Evolutionary conservation across 2,797 vertebrate species (phyloP), one percentile per base, ranked within the genome.

Genomic region (Phataginus tricuspis): DNA sequence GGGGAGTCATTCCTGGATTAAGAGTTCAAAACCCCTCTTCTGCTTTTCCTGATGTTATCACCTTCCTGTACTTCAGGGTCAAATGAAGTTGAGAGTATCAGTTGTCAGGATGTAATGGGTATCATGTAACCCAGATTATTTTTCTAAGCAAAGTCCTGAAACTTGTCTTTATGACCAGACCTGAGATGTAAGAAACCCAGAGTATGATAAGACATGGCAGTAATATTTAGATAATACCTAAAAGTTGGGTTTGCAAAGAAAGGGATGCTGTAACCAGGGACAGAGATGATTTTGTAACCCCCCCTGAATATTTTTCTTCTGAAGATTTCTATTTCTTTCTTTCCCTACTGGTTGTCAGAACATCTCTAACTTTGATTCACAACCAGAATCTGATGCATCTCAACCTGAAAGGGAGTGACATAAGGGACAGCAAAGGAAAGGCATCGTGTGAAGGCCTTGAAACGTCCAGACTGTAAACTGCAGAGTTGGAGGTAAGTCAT

Each of bases 401-500:
- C 2, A 96, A 97, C 66, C 82, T 98, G 74, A 97, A 90, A 87
- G 92, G 68, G 10, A 95, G 91, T 74, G 45, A 92, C 2, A 61
- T 97, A 45, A 68, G 59, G n/a, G 92, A 95, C 31, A 11, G 14
- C 53, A 97, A 92, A 61, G 49, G 96, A 13, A 87, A 86, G 27
- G 77, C 79, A 27, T 86, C 98, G 74, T 97, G 98, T 64, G 82
- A 97, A 68, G n/a, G 94, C 51, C 5, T 85, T 98, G 90, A 88
- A 89, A 91, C 61, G 85, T 12, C 93, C 87, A 37, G 15, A 72
- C 0, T 98, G 98, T 90, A 93, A 95, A 63, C 84, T 98, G n/a
- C 96, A 96, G 92, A 96, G 74, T 74, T 95, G 97, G 86, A 85
- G 94, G 98, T 98, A 96, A 97, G 95, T 57, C 0, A 4, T 94